Conservation (phyloP, 2,888 invertebrate species). For the Apodemia zela region DNA sequence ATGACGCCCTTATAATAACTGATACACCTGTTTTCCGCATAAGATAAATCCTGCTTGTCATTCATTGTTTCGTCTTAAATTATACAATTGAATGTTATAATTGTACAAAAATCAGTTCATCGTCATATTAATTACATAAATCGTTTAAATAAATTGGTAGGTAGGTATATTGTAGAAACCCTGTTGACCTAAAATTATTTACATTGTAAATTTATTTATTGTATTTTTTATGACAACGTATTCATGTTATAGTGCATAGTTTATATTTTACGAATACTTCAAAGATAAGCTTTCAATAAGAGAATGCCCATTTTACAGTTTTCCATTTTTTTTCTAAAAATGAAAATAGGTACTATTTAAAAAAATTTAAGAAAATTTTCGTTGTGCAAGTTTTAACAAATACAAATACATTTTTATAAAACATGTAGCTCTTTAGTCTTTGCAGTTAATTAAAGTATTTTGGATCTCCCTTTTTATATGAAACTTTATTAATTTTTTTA, state of each 20-base stretch:
- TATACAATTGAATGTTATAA: slow-evolving; percentile 10
- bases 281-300: slow-evolving; percentile 18
- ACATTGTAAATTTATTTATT: slow-evolving; percentile 34
- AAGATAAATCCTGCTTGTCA: slow-evolving; percentile 1
- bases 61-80: not conserved
- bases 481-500: too few relatives aligned
- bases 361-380: too few relatives aligned
- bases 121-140: slow-evolving; percentile 10
- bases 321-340: not conserved
- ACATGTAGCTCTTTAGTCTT: too few relatives aligned
- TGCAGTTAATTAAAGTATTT: too few relatives aligned
- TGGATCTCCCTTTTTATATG: too few relatives aligned
- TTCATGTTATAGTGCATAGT: slow-evolving; percentile 8
- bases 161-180: slow-evolving; percentile 52
- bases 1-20: not conserved
- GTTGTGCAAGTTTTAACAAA: too few relatives aligned
- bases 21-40: not conserved
- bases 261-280: not conserved
- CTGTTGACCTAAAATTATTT: slow-evolving; percentile 56
- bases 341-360: not conserved
- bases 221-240: slow-evolving; percentile 24
- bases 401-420: too few relatives aligned
- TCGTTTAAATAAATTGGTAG: slow-evolving; percentile 29
- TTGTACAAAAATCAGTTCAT: slow-evolving; percentile 32
- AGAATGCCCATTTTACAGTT: slow-evolving; percentile 28